These are phyloP conservation scores for Pygoscelis adeliae DNA, from an alignment of 2,113 vertebrate species.

Conservation along the genomic window DNA sequence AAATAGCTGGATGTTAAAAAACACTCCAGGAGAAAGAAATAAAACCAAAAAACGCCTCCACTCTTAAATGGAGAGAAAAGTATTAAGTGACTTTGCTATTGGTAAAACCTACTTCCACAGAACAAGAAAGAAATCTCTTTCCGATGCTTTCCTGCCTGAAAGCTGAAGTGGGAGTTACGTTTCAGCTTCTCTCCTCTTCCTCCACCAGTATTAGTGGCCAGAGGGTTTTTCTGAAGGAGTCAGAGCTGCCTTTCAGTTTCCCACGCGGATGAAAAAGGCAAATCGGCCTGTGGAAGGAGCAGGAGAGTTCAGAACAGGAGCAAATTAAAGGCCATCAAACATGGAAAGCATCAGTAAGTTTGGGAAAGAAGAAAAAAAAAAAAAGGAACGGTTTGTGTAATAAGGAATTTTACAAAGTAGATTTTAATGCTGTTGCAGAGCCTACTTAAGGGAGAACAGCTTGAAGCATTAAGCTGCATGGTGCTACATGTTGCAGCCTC, in stretches of 20 bases:
- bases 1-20: background rate
- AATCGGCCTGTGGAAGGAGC: background rate
- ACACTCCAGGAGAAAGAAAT: background rate
- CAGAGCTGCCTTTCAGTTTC: background rate
- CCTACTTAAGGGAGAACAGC: background rate
- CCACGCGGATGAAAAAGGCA: background rate
- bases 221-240: background rate
- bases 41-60: background rate
- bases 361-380: background rate
- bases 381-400: background rate
- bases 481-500: background rate
- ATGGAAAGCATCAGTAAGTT: background rate
- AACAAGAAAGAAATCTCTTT: background rate
- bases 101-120: background rate
- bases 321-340: background rate
- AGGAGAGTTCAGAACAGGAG: background rate
- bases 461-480: background rate
- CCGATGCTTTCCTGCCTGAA: background rate
- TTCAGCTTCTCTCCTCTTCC: background rate
- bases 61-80: background rate
- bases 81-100: background rate
- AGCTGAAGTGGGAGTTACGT: background rate
- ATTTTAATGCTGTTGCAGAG: background rate
- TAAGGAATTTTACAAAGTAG: background rate
- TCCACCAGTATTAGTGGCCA: background rate